These are phyloP conservation scores for Colaptes auratus DNA, from an alignment of 2,113 vertebrate genomes.

Conservation along the genomic window DNA sequence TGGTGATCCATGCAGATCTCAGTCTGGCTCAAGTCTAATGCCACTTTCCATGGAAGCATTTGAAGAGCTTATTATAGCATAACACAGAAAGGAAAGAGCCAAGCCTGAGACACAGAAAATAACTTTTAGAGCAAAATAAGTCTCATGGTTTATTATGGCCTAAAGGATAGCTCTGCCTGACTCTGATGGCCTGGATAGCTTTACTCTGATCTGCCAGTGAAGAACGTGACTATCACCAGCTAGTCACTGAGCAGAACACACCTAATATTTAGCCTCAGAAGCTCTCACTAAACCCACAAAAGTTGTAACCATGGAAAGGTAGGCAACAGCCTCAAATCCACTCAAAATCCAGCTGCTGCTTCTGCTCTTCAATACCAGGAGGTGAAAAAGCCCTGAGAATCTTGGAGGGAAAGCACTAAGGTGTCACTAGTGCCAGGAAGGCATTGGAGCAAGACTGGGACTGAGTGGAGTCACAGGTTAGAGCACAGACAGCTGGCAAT, in stretches of 20 bases:
- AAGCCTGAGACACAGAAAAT: neutral
- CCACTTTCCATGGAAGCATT: neutral
- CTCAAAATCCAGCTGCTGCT: accelerated
- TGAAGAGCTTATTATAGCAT: neutral
- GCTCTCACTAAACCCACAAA: neutral
- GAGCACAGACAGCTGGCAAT: neutral
- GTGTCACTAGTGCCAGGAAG: neutral
- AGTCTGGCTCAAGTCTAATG: neutral
- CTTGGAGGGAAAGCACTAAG: neutral
- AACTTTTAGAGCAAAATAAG: slow-evolving; percentile 18
- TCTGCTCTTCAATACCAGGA: neutral
- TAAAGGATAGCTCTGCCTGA: neutral
- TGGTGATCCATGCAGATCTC: neutral
- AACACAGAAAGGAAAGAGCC: neutral
- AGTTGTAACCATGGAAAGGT: neutral
- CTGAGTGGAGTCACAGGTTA: neutral
- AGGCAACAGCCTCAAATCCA: neutral
- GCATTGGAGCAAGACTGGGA: neutral
- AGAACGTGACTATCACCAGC: neutral
- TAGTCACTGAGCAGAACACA: neutral
- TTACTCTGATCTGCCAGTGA: neutral
- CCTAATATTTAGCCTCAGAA: neutral
- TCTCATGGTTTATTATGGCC: neutral
- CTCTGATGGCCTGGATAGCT: neutral
- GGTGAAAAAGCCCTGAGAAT: neutral